Evolutionary conservation across 2,113 vertebrate species (phyloP).

Genomic region (Parotia lawesii): DNA sequence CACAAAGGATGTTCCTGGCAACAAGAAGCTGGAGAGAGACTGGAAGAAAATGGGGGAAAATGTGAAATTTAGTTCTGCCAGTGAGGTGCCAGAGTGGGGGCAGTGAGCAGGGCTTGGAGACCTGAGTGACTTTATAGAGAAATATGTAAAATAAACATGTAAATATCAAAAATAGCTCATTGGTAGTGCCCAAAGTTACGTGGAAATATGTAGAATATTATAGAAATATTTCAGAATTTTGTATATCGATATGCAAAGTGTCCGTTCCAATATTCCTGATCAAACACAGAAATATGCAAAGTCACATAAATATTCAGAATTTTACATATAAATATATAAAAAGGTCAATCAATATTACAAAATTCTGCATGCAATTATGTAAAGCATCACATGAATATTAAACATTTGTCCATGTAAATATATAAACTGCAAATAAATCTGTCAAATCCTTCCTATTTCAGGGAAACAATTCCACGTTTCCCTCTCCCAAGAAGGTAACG

Average conservation of each 20-base stretch:
- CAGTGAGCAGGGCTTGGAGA: neutral
- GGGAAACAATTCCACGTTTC: neutral
- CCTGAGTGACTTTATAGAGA: neutral
- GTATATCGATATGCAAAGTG: neutral
- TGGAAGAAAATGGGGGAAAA: neutral
- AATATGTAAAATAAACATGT: neutral
- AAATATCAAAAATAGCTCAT: neutral
- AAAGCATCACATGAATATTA: neutral
- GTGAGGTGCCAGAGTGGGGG: neutral
- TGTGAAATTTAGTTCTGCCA: no score
- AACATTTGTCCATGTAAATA: neutral
- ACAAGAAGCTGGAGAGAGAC: neutral
- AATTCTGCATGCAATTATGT: neutral
- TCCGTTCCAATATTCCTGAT: neutral
- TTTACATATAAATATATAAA: neutral
- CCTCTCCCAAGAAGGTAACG: neutral
- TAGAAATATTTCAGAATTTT: neutral
- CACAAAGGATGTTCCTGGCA: neutral
- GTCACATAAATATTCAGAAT: neutral
- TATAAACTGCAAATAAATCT: neutral
- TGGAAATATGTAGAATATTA: neutral
- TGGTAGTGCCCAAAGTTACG: neutral
- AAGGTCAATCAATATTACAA: neutral
- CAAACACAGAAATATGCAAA: neutral
- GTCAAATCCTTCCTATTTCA: neutral